phyloP scores from a whole-genome alignment of 2,888 invertebrate species.

The Ormia ochracea region DNA sequence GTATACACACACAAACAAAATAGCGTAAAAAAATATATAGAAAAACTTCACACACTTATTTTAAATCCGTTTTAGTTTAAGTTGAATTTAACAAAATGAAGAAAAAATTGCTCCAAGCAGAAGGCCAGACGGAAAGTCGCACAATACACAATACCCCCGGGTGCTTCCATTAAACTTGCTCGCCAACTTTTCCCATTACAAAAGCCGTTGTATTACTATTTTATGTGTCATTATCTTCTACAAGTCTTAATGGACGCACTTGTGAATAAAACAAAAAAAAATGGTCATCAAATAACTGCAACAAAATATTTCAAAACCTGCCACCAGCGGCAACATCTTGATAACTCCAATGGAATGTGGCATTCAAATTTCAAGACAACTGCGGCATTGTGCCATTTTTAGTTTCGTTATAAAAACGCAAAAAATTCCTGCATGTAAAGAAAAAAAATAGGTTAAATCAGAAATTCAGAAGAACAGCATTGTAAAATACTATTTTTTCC shows the following conservation, averaged over 20 bases:
- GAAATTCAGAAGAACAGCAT: too few relatives aligned
- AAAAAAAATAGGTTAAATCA: neutral
- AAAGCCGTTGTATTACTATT: neutral
- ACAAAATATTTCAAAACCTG: conserved; percentile 31
- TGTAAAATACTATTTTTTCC: too few relatives aligned
- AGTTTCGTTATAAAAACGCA: neutral
- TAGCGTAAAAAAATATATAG: neutral
- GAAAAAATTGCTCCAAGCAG: neutral
- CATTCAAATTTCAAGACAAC: conserved; percentile 30
- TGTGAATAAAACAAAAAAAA: conserved; percentile 11
- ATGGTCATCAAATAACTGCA: conserved; percentile 40
- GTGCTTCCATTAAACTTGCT: conserved; percentile 48
- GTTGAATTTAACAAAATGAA: conserved; percentile 19
- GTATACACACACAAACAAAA: neutral
- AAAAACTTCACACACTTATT: neutral
- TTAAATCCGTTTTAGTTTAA: conserved; percentile 53
- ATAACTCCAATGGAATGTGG: neutral
- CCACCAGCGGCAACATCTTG: neutral
- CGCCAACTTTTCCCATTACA: conserved; percentile 48
- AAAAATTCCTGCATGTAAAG: neutral
- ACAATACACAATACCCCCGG: conserved; percentile 6
- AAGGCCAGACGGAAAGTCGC: neutral
- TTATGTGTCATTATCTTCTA: conserved; percentile 5
- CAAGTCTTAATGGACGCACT: conserved; percentile 44
- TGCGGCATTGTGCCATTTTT: conserved; percentile 5